A percentile compares a stretch with the other conserved stretches of the same genome.
Conservation (phyloP, 2,113 vertebrate genomes). For the Trochalopteron elliotii region DNA sequence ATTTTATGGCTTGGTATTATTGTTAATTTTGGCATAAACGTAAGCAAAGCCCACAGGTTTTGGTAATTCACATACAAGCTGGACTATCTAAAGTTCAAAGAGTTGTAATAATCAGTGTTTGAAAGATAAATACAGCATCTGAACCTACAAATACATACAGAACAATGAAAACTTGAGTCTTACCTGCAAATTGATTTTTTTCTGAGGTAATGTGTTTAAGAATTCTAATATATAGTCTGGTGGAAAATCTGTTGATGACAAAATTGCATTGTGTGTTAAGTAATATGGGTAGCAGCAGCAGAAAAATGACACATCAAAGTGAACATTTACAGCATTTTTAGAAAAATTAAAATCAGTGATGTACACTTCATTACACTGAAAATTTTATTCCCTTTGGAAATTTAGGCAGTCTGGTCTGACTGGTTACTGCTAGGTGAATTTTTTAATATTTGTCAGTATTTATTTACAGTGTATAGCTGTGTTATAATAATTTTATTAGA, state of each 20-base stretch:
- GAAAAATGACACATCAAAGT: background rate
- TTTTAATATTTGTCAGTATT: background rate
- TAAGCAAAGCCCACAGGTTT: background rate
- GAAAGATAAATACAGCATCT: background rate
- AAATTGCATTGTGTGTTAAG: background rate
- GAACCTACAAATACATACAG: background rate
- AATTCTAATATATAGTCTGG: background rate
- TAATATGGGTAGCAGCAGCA: background rate
- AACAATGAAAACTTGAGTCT: background rate
- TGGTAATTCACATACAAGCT: background rate
- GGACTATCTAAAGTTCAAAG: background rate
- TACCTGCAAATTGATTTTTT: background rate
- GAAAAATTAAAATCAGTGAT: background rate
- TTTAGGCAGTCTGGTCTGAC: background rate
- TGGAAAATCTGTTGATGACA: background rate
- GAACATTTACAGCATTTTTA: background rate
- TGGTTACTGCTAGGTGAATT: background rate
- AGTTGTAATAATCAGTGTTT: background rate
- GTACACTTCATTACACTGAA: background rate
- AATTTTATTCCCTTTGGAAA: background rate
- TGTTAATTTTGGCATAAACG: background rate
- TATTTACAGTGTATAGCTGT: background rate
- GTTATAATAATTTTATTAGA: background rate
- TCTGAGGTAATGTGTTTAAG: background rate
- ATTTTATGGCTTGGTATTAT: background rate